phyloP scores from a whole-genome alignment of 1,140 invertebrate genomes.

The Ephestia elutella region DNA sequence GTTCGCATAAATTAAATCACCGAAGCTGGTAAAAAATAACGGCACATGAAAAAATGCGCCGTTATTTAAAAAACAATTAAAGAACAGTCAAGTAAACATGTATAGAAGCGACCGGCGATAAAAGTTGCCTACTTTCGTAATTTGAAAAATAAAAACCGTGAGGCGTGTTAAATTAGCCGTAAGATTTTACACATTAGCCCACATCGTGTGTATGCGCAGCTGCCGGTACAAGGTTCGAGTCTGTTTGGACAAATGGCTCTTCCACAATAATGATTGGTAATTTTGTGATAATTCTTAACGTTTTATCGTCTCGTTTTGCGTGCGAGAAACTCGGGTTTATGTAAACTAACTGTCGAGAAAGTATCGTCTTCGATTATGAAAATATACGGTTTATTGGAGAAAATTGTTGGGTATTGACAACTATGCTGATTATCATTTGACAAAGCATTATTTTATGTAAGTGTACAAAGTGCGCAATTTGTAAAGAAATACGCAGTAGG shows the following conservation, averaged over 20 bases:
- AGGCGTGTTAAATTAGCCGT: background rate
- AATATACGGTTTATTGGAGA: background rate
- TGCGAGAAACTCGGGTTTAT: background rate
- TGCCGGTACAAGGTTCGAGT: background rate
- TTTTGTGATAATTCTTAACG: background rate
- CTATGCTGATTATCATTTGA: background rate
- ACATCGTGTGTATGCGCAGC: background rate
- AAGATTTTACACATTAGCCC: background rate
- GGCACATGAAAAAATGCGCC: no score
- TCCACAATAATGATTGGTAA: background rate
- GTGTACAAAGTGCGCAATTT: background rate
- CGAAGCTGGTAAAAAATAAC: no score
- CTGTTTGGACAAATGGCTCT: background rate
- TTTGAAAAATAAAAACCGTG: background rate
- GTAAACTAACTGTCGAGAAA: background rate
- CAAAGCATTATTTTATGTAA: background rate
- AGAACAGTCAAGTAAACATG: background rate
- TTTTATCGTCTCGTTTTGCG: background rate
- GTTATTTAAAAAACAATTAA: background rate
- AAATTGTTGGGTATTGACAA: background rate
- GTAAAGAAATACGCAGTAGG: no score
- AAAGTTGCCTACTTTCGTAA: slow-evolving; percentile 2
- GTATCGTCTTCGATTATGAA: background rate
- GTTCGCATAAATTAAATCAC: no score
- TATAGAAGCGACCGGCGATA: background rate